Base-by-base conservation (phyloP, 2,888 invertebrate species). In the Pammene aurita region DNA sequence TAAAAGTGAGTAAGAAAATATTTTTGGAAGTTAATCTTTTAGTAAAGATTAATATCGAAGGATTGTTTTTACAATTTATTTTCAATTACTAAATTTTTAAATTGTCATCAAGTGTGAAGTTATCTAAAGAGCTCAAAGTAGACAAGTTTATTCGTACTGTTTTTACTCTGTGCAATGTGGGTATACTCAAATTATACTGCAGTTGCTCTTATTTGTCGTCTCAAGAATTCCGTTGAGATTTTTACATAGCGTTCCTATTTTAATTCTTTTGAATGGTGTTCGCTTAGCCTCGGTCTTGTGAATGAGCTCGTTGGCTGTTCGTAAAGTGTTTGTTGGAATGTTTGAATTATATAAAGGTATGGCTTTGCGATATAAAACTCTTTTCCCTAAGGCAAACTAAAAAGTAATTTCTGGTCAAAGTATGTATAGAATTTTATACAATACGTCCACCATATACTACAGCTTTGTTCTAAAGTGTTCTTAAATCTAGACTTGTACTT, bases 141-240 rank as follows among this genome's bases (percentile, higher is more conserved):
- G 4, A 10, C 13, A 38, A 56, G 10, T 16, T 42, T 2, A 13
- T 41, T 5, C 2, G 18, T 64, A 58, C 69, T 69, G 65, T 34
- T 7, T n/a, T 16, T 2, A 34, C 9, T 11, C 64, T 69, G 65
- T 65, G 60, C 34, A 34, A 26, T 48, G 26, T 34, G 54, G 14
- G 54, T 60, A 69, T 65, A 69, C 69, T 69, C 60, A 69, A 69
- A 69, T 69, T 69, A 69, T 65, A 60, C 65, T 64, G 69, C 69
- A 65, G 69, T 69, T 65, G 65, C 64, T 69, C 69, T 69, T 69
- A 69, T 69, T 69, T 69, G 69, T 69, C 69, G 69, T 69, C 69
- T 69, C 65, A 65, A 69, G 69, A 65, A 69, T 64, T 69, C 69
- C 65, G 69, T 69, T 65, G 64, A 58, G 69, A 69, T 69, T 65